phyloP scores from a whole-genome alignment of 2,888 invertebrate species.

The Ecdyonurus torrentis region DNA sequence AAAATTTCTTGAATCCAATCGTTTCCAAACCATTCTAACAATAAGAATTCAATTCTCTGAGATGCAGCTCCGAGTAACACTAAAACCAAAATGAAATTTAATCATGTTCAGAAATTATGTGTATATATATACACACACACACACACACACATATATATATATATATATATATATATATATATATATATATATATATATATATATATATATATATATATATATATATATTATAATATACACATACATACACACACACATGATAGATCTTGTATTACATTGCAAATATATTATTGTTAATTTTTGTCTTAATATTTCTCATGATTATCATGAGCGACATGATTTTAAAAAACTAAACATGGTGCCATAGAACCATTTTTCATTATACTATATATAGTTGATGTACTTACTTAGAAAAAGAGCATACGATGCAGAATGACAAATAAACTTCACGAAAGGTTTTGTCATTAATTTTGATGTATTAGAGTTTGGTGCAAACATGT shows the following conservation, averaged over 20 bases:
- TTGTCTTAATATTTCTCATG: too few species aligned
- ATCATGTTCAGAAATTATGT: neutral
- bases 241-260: too few species aligned
- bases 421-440: slow-evolving; percentile 91
- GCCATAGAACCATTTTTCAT: too few species aligned
- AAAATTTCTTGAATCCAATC: slow-evolving; percentile 58
- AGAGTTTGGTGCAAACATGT: slow-evolving; percentile 82
- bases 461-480: slow-evolving; percentile 80
- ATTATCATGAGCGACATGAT: too few species aligned
- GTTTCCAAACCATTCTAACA: slow-evolving; percentile 61
- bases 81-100: slow-evolving; percentile 24
- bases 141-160: neutral
- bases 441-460: slow-evolving; percentile 97
- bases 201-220: too few species aligned
- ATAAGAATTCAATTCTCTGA: slow-evolving; percentile 71
- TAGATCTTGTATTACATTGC: too few species aligned
- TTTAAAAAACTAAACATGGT: too few species aligned
- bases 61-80: slow-evolving; percentile 88
- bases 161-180: too few species aligned
- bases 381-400: too few species aligned
- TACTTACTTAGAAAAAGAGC: slow-evolving; percentile 85
- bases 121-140: neutral
- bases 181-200: too few species aligned
- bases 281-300: too few species aligned
- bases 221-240: too few species aligned